Conservation (phyloP, 2,113 vertebrate genomes). For the Lampris incognitus region DNA sequence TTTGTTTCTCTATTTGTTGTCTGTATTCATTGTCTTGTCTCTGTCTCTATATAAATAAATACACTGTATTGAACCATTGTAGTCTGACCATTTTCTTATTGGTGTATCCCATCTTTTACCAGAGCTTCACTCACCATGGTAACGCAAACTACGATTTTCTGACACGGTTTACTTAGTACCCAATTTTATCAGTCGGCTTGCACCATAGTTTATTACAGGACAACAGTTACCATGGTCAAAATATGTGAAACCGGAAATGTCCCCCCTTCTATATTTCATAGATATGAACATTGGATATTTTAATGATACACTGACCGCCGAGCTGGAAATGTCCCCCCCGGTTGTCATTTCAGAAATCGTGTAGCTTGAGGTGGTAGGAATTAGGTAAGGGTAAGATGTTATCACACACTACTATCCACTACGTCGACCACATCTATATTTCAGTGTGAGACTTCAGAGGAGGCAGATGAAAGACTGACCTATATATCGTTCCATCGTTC, state of each 20-base stretch:
- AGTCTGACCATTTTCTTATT: neutral
- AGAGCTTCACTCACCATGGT: slow-evolving; percentile 4
- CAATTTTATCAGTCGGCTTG: neutral
- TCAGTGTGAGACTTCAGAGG: neutral
- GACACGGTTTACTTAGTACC: neutral
- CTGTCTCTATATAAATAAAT: neutral
- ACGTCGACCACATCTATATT: neutral
- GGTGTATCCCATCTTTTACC: neutral
- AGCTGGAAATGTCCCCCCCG: neutral
- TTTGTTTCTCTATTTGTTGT: neutral
- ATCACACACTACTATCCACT: neutral
- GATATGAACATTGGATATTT: neutral
- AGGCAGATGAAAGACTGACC: slow-evolving; percentile 18
- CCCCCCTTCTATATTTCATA: neutral
- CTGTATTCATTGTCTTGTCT: neutral
- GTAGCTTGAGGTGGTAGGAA: neutral
- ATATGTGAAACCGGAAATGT: neutral
- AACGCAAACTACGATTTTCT: neutral
- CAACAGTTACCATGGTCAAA: neutral
- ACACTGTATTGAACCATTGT: slow-evolving; percentile 2
- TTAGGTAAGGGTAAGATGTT: neutral
- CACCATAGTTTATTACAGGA: slow-evolving; percentile 1
- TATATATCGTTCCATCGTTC: too few relatives aligned
- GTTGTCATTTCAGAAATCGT: neutral
- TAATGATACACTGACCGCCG: neutral